Evolutionary conservation across 1,140 invertebrate species (phyloP), one percentile per base, ranked within the genome.

Genomic region (Drosophila burlai): DNA sequence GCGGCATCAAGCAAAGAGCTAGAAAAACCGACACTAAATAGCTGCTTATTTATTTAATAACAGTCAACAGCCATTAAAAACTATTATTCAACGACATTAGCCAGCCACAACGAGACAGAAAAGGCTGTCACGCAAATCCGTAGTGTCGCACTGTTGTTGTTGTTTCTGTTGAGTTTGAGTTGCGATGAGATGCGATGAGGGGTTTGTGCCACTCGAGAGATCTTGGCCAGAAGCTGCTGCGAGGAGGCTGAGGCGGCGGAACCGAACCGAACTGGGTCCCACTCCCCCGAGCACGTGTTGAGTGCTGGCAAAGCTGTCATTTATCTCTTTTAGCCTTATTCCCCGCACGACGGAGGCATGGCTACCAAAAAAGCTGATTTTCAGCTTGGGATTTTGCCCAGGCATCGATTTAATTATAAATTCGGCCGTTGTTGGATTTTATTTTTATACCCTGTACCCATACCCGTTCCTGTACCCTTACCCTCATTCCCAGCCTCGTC

Each of bases 1-100:
- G 59, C 43, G 57, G 55, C 67, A 47, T 58, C 52, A 67, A 73
- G 63, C 67, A 73, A 73, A 73, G 54, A 36, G 64, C 18, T 55
- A 38, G 36, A 43, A 60, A 71, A 72, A n/a, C 40, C 68, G 68
- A 59, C 65, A 47, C 76, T 73, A 80, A 87, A 87, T 80, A 80
- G 64, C 62, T 52, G 83, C 71, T 86, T 83, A 87, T 87, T 87
- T 87, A 77, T 80, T 87, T 87, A 87, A 87, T 83, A 72, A 87
- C 63, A 76, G 80, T 80, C 83, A 85, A 86, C 75, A 82, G 58
- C 60, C 76, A 72, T 76, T 87, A 83, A 83, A 77, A 86, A 77
- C 83, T 76, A 83, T 87, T 83, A 80, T 87, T 76, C 80, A 87
- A 68, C 62, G 36, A 54, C 65, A 71, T 85, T 82, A 85, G 74